Conservation (phyloP, 2,797 vertebrate genomes). For the Anolis apletophallus region DNA sequence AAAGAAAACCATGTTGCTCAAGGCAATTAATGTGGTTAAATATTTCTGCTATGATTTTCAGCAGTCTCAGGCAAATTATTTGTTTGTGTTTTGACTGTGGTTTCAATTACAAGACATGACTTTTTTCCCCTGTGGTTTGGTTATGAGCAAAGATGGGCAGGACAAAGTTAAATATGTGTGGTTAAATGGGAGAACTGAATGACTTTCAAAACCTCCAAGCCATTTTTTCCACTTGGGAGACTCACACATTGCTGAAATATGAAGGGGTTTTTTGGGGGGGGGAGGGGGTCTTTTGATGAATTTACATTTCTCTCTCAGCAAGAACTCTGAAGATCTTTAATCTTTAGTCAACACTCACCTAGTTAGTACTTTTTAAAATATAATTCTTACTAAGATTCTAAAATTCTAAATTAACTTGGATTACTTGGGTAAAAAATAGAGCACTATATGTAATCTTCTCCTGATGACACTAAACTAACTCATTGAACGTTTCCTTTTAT, state of each 20-base stretch:
- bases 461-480: neutral
- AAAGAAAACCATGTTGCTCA: neutral
- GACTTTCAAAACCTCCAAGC: neutral
- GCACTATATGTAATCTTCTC: no score
- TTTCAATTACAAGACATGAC: neutral
- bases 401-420: neutral
- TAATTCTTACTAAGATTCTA: neutral
- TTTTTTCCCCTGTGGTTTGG: neutral
- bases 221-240: neutral
- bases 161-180: neutral
- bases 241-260: neutral
- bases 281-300: slow-evolving; percentile 1
- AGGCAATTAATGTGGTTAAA: neutral
- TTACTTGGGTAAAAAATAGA: neutral
- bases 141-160: neutral
- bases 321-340: neutral
- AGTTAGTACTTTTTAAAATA: neutral
- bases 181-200: neutral
- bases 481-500: neutral
- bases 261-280: neutral
- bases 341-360: neutral
- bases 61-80: neutral
- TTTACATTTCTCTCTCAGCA: neutral
- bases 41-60: neutral
- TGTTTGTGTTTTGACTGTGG: neutral